Conservation (phyloP, 35 echinoderm and acorn worm species). For the Diadema setosum region DNA sequence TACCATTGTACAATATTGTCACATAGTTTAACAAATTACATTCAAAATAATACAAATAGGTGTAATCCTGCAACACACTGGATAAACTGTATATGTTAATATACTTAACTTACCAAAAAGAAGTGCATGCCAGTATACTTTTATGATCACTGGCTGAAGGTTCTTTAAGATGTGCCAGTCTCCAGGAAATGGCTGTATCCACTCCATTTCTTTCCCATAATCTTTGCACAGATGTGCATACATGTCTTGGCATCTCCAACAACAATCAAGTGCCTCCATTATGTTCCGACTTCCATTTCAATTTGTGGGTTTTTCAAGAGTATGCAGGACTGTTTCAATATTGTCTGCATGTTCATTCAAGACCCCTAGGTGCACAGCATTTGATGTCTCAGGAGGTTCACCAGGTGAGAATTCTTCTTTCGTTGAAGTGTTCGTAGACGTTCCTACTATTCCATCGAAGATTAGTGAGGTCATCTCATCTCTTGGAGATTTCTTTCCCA, state of each 20-base stretch:
- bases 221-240: background rate
- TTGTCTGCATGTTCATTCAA: background rate
- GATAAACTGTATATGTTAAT: too few relatives aligned
- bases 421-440: background rate
- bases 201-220: background rate
- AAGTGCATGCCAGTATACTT: background rate
- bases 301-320: background rate
- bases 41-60: too few relatives aligned
- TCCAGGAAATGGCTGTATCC: constrained; percentile 36
- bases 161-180: constrained; percentile 44
- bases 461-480: too few relatives aligned
- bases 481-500: too few relatives aligned
- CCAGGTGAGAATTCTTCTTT: background rate
- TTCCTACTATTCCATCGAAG: too few relatives aligned
- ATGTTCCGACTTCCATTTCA: background rate
- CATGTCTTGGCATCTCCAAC: background rate
- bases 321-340: background rate
- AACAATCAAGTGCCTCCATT: background rate
- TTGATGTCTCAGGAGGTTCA: background rate
- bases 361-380: background rate
- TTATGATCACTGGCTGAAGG: constrained; percentile 13
- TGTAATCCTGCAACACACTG: too few relatives aligned
- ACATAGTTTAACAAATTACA: too few relatives aligned
- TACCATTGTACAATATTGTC: too few relatives aligned
- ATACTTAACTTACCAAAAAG: too few relatives aligned